phyloP scores from a whole-genome alignment of 2,113 vertebrate species.

The Ursus arctos region DNA sequence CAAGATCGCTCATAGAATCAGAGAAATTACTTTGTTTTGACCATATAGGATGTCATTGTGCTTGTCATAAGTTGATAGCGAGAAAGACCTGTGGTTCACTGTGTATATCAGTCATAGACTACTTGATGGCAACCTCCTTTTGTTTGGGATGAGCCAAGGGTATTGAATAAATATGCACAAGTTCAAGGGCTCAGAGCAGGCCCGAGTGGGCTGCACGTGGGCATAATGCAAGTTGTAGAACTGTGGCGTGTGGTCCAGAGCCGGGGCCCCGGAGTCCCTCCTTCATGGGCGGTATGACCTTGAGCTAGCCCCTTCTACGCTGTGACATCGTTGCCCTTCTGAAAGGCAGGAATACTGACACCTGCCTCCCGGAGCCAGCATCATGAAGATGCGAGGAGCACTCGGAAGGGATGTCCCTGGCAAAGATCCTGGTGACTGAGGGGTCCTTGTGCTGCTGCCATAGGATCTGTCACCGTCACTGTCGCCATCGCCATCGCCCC shows the following conservation, averaged over 20 bases:
- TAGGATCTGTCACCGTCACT: fast-evolving
- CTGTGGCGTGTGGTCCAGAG: fast-evolving
- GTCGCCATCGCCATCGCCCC: fast-evolving
- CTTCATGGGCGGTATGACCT: background rate
- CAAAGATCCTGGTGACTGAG: background rate
- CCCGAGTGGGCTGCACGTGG: background rate
- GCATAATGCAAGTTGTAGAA: background rate
- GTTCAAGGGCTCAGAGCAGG: background rate
- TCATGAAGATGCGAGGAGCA: background rate
- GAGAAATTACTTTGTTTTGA: background rate
- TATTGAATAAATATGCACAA: background rate
- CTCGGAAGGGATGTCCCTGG: background rate
- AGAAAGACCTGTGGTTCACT: background rate
- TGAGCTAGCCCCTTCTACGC: background rate
- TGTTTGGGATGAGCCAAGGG: background rate
- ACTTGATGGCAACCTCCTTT: background rate
- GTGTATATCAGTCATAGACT: background rate
- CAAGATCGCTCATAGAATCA: background rate
- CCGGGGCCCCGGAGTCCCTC: background rate
- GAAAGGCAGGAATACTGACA: background rate
- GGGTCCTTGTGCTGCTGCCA: background rate
- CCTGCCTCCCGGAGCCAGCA: background rate
- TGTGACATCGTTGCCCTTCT: background rate
- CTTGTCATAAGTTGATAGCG: background rate
- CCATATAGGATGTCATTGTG: background rate